Evolutionary conservation across 1,140 invertebrate genomes (phyloP), one percentile per base, ranked within the genome.

Genomic region (Lasaia peninsularis): DNA sequence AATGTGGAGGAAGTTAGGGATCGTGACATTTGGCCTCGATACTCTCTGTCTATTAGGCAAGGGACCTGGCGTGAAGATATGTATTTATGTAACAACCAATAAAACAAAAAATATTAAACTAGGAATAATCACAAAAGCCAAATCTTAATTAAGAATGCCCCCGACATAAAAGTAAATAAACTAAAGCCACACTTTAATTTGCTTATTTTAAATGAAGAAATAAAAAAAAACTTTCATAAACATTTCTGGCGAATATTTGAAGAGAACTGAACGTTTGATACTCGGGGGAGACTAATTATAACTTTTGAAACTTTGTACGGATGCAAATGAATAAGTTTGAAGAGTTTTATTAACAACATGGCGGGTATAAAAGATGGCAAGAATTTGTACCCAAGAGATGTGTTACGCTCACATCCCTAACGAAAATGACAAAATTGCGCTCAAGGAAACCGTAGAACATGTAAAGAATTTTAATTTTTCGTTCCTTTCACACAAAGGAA

Each of bases 381-480:
- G 68, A 67, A 71, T 69, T 72, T 63, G 63, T 65, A 62, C 67
- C 63, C 60, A 54, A 67, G 71, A 67, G 70, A 76, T 81, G 73
- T 78, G 67, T 73, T 75, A 70, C 69, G 72, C 67, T 53, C 68
- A 66, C 69, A 73, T 65, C 66, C 65, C 65, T 57, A 74, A 80
- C 74, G 69, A 73, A 77, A 81, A 80, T 76, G 78, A 73, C 75
- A 72, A 78, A 78, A 78, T 71, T 80, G 70, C 69, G 65, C 61
- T 58, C 62, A 73, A 71, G 67, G 65, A 75, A 68, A 59, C 62
- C 63, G 54, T 34, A 65, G 65, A 53, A 80, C 79, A 73, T 64
- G 81, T 62, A 70, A 77, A 60, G 79, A 82, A 82, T 85, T 80
- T 78, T 73, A 79, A 82, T 82, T 82, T 80, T 81, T 79, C 72